Evolutionary conservation across 2,888 invertebrate genomes (phyloP), one percentile per base, ranked within the genome.

Genomic region (Lasioglossum leucozonium): DNA sequence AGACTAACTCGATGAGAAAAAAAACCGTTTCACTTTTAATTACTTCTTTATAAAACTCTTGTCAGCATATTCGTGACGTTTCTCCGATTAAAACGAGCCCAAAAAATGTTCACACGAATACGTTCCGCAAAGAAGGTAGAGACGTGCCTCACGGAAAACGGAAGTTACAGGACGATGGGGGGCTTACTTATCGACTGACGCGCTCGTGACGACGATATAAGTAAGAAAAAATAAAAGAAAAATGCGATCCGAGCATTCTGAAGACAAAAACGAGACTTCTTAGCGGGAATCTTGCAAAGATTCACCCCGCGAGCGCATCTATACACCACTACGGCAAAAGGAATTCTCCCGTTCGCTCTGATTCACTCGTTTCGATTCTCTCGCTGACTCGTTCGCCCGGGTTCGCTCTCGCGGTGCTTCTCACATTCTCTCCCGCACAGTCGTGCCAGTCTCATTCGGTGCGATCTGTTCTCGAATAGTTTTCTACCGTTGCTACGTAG

Each of bases 401-500:
- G 42, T 30, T 16, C 37, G 55, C 42, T 16, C 42, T 16, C 37
- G 22, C 75, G 4, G n/a, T 72, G 69, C 58, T 42, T n/a, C n/a
- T 55, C 22, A 16, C 74, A 37, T 67, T 30, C 82, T 16, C 75
- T 80, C 83, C 72, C 75, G 81, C 78, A 72, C 85, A 84, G 82
- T 76, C 84, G 40, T 78, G 26, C 37, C 40, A 34, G 72, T 81
- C 47, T 69, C 26, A 71, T 42, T 78, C 79, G 42, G 47, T 82
- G 82, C 62, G 75, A 72, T 84, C 72, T 37, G 67, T 72, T 88
- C 69, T 85, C 81, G 80, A 81, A 85, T 77, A 79, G 81, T 82
- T 69, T 78, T 90, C 94, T 94, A 94, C 94, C 94, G 92, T 94
- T 94, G 93, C 91, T 91, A 92, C 93, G 94, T 86, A 94, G 94